Percentiles rank a stretch among this genome's conserved stretches.
Evolutionary conservation across 2,113 vertebrate species (phyloP).

Genomic region (Aix galericulata): DNA sequence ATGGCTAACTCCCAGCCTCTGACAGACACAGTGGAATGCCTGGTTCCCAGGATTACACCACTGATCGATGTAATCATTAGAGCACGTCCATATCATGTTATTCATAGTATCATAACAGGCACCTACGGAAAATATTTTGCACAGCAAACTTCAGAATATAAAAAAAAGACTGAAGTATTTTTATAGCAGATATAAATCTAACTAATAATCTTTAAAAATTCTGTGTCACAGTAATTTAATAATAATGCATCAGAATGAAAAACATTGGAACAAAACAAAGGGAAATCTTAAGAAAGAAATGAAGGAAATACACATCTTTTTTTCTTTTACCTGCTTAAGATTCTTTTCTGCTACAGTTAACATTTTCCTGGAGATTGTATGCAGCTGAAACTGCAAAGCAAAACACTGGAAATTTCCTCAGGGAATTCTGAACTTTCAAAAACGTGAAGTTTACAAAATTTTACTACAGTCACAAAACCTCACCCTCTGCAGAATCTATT

Average conservation of each 20-base stretch:
- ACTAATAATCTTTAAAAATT: neutral
- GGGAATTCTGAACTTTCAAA: neutral
- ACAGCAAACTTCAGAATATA: neutral
- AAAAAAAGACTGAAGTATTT: neutral
- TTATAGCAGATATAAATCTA: neutral
- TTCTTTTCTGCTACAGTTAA: neutral
- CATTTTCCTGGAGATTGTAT: neutral
- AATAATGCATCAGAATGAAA: neutral
- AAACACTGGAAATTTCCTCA: neutral
- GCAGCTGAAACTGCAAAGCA: neutral
- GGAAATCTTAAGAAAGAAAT: neutral
- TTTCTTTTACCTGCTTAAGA: neutral
- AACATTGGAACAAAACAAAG: neutral
- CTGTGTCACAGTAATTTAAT: neutral
- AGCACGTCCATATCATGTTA: slow-evolving; percentile 98
- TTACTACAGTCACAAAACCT: fast-evolving
- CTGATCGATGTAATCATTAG: slow-evolving; percentile 97
- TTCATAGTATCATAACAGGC: slow-evolving; percentile 96
- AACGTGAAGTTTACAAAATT: neutral
- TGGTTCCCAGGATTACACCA: slow-evolving; percentile 99
- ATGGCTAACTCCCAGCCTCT: slow-evolving; percentile 94
- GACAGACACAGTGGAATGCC: slow-evolving; percentile 98
- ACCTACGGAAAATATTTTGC: slow-evolving; percentile 72
- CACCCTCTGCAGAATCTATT: neutral
- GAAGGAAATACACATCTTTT: neutral